A percentile compares a stretch with the other conserved stretches of the same genome.
phyloP scores from a whole-genome alignment of 1,140 invertebrate species.

The Sarcophaga bullata region DNA sequence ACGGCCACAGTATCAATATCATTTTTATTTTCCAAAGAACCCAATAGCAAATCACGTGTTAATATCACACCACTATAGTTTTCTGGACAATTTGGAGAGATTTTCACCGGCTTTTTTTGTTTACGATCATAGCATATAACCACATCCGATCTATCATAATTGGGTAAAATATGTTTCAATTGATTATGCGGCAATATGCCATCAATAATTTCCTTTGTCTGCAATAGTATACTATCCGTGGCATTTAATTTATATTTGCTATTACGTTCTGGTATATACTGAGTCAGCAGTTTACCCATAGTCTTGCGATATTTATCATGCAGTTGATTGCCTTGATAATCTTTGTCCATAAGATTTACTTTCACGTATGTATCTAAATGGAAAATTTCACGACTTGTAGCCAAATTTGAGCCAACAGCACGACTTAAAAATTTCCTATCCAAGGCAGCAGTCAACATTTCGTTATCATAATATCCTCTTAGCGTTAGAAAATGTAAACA shows the following conservation, averaged over 20 bases:
- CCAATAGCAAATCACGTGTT: constrained; percentile 61
- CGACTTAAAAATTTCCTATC: constrained; percentile 65
- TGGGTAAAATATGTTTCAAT: constrained; percentile 69
- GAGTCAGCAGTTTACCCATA: constrained; percentile 66
- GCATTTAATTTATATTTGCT: constrained; percentile 63
- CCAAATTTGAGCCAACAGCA: constrained; percentile 56
- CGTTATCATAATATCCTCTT: constrained; percentile 66
- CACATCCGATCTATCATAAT: constrained; percentile 67
- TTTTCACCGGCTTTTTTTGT: constrained; percentile 45
- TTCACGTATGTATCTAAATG: constrained; percentile 68
- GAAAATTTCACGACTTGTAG: constrained; percentile 66
- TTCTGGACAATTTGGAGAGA: constrained; percentile 47
- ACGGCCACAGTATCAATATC: constrained; percentile 66
- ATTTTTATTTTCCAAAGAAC: constrained; percentile 47
- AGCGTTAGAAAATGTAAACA: constrained; percentile 68
- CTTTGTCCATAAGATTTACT: constrained; percentile 68
- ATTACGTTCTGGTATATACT: constrained; percentile 66
- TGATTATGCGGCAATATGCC: constrained; percentile 50
- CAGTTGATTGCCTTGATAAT: constrained; percentile 69
- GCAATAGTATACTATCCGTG: constrained; percentile 66
- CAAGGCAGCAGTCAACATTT: constrained; percentile 67
- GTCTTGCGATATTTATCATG: constrained; percentile 55
- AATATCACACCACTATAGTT: constrained; percentile 56
- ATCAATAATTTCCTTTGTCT: constrained; percentile 60
- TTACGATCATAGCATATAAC: constrained; percentile 57